Percentiles rank a stretch among this genome's conserved stretches.
Conservation (phyloP, 2,113 vertebrate species). For the Python bivittatus region DNA sequence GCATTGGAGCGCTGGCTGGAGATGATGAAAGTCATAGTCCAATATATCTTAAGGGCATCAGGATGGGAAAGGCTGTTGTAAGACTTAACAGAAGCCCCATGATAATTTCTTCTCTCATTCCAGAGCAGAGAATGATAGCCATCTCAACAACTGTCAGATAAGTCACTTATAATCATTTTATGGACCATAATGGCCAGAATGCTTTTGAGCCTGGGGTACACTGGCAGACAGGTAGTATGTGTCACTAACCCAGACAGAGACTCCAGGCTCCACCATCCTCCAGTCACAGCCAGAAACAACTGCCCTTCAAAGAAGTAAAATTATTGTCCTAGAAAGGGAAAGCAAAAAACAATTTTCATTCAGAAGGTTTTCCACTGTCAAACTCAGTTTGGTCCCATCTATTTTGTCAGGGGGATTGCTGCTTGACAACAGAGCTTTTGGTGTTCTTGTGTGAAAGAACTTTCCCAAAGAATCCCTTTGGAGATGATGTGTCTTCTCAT, state of each 20-base stretch:
- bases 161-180: not conserved
- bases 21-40: not conserved
- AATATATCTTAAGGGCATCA: not conserved
- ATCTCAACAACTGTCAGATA: not conserved
- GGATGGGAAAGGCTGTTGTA: not conserved
- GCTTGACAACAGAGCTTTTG: not conserved
- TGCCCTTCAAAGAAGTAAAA: not conserved
- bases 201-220: not conserved
- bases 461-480: not conserved
- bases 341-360: not conserved
- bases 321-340: not conserved
- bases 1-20: not conserved
- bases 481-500: not conserved
- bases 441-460: not conserved
- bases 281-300: not conserved
- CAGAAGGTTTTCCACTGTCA: not conserved
- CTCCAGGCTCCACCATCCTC: not conserved
- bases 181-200: slow-evolving; percentile 11
- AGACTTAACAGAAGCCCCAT: not conserved
- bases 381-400: not conserved
- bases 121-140: not conserved
- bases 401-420: not conserved
- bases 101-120: not conserved
- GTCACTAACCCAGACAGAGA: not conserved
- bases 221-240: not conserved